Base-by-base conservation (phyloP, 2,797 vertebrate species). In the Cheirogaleus major region DNA sequence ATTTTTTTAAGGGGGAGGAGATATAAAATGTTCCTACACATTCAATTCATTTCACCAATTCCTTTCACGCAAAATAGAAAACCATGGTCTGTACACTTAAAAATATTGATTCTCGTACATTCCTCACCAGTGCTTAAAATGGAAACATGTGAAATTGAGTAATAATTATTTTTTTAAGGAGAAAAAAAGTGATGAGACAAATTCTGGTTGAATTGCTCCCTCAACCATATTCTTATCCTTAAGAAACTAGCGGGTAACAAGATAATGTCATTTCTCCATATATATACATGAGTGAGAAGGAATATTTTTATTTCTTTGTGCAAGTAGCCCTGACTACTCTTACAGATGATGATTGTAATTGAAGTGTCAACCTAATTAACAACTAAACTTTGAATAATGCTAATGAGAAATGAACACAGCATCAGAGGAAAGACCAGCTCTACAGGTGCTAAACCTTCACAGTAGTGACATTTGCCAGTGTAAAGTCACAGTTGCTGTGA, bases 371-470 rank as follows among this genome's bases (percentile, higher is more conserved):
- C 98, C 99, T 99, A 99, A 99, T 99, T 99, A 99, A 99, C 99
- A 99, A 99, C 98, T 99, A 98, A 99, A 98, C 98, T 99, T 99
- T 99, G 99, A 99, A 99, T 99, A 99, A 99, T 99, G 99, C 99
- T 99, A 99, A 99, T 99, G 99, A 99, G 99, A 99, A 98, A 98
- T 97, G 99, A 99, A 99, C 98, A 98, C 97, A 99, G 99, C 99
- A 99, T 99, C 99, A 99, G 99, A 99, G 99, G 98, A 99, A 99
- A 99, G 99, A 99, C 99, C 99, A 98, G 98, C 99, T 99, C 99
- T 99, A 99, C 99, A 99, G 99, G 99, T 99, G 99, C 99, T 99
- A 99, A 99, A 99, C 99, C 99, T 99, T 99, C 99, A 99, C 99
- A 99, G 99, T 99, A 98, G 99, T 99, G 99, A 99, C 99, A 99